Evolutionary conservation across 2,113 vertebrate species (phyloP).

Genomic region (Chionodraco myersi): DNA sequence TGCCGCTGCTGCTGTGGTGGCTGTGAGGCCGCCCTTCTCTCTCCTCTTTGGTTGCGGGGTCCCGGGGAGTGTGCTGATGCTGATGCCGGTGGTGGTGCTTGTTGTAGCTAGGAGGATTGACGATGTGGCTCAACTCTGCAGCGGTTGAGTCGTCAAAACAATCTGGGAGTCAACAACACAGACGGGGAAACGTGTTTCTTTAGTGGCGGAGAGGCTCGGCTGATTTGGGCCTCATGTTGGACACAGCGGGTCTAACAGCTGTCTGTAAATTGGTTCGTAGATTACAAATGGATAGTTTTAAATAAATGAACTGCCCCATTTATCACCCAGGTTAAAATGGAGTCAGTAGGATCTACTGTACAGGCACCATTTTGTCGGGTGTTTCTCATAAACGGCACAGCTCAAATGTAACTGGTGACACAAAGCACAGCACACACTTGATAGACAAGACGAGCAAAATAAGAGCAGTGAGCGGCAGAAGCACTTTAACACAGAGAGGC

Average conservation of each 20-base stretch:
- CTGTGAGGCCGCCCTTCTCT: conserved; percentile 90
- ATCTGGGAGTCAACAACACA: conserved; percentile 99
- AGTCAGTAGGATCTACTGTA: conserved; percentile 19
- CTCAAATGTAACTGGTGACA: conserved; percentile 18
- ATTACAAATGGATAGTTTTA: neutral
- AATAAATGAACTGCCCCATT: neutral
- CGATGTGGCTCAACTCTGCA: conserved; percentile 92
- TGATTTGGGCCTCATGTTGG: conserved; percentile 38
- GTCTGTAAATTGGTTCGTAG: conserved; percentile 12
- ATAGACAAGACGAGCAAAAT: conserved; percentile 49
- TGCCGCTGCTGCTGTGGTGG: conserved; percentile 76
- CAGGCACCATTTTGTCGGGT: conserved; percentile 59
- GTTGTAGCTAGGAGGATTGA: conserved; percentile 91
- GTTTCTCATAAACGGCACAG: conserved; percentile 24
- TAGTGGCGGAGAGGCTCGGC: conserved; percentile 57
- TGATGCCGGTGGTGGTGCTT: conserved; percentile 45
- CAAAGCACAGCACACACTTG: conserved; percentile 47
- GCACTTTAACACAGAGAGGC: conserved; percentile 59
- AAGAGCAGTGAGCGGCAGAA: conserved; percentile 58
- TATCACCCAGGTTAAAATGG: conserved; percentile 16
- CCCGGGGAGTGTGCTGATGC: conserved; percentile 84
- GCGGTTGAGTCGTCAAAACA: conserved; percentile 99
- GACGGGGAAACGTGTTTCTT: conserved; percentile 87
- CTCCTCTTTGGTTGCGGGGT: conserved; percentile 90
- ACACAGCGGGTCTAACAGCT: conserved; percentile 35